Evolutionary conservation across 2,888 invertebrate species (phyloP), one percentile per base, ranked within the genome.

Genomic region (Macrosoma leucophasiata): DNA sequence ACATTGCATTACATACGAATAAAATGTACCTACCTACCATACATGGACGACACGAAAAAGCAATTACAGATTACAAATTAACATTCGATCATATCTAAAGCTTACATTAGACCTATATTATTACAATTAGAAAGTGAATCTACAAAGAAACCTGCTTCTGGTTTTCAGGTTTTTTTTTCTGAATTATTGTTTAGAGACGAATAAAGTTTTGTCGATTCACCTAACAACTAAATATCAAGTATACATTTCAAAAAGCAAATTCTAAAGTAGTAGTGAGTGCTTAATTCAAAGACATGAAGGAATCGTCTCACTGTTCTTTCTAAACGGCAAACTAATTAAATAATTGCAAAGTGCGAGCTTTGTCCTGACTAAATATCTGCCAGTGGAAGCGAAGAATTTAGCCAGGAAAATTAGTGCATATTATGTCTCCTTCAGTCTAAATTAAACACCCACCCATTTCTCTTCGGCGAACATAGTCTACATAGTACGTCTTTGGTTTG

Each of bases 381-480:
- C 3, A 13, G 17, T 13, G 14, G 7, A 12, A 18, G 33, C 28
- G 33, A 17, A 9, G 5, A 19, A 30, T 24, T 35, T 20, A 33
- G n/a, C n/a, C n/a, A n/a, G n/a, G n/a, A n/a, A 30, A 38, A 45
- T 49, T 36, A 45, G 74, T 76, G 76, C 71, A 58, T 34, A 33
- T 33, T 50, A 57, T 62, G n/a, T 68, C 69, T 76, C 76, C 75
- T 75, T 75, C 74, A 63, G 65, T 69, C 68, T 62, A 73, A 75
- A 70, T 76, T 79, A 79, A 82, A 77, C 82, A 82, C 84, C 77
- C 82, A 84, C 84, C 84, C 77, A 79, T 67, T 58, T 81, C 75
- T 73, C 82, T 67, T 67, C 70, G 72, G 69, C 79, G 81, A 58
- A 77, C 72, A 77, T 82, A 82, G 69, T 84, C 82, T 81, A 84